Base-by-base conservation (phyloP, 2,113 vertebrate genomes). In the Condylura cristata region DNA sequence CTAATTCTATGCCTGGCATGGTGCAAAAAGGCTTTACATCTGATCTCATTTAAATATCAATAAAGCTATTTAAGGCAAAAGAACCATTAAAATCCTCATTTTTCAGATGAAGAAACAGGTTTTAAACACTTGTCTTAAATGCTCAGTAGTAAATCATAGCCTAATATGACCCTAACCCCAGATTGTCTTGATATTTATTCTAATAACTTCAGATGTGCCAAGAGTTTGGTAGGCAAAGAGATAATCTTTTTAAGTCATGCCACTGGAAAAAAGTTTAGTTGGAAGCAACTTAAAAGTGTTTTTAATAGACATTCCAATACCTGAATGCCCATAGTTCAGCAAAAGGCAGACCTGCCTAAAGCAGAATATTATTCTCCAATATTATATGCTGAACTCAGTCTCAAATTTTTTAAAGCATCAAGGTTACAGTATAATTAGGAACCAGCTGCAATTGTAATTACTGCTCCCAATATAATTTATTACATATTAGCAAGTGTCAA, bases 401-500 rank as follows among this genome's bases (percentile, higher is more conserved):
- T 96, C 72, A 37, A 37, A 90, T 95, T 96, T 92, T 93, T 91
- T 34, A 85, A 92, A 89, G 79, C 94, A 94, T 93, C 91, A 96
- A 97, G 87, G 93, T 97, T 96, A 94, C 89, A 93, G 80, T 87
- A 90, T 96, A 97, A 97, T 97, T 96, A 97, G 93, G 93, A 96
- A 91, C 87, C 61, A 96, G 93, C 91, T 96, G 92, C 89, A 97
- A 84, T 85, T 97, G 65, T 95, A 97, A 97, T 96, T 97, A 97
- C 78, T 6, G 26, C 66, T 93, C 80, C 90, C 84, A 91, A 97
- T 94, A 91, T 97, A 97, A 97, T 96, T 96, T 96, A 92, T 97
- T 97, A 95, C 96, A 85, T 93, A 96, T 94, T 97, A 96, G 87
- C 96, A 96, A 96, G 90, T 87, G 96, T 95, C 96, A 97, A 96